Evolutionary conservation across 2,888 invertebrate species (phyloP), one percentile per base, ranked within the genome.

Genomic region (Aplocera efformata): DNA sequence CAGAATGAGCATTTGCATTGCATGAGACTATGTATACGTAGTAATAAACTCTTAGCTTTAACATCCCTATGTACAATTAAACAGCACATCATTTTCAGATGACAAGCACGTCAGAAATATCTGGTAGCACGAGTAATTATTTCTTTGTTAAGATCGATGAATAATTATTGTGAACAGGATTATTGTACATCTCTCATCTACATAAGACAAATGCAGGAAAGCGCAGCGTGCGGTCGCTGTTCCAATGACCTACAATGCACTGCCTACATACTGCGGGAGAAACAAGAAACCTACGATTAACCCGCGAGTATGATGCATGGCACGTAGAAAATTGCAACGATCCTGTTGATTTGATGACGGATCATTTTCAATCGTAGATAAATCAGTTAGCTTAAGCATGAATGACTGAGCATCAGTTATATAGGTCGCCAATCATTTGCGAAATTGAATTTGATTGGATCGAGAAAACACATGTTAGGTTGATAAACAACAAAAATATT

Each of bases 191-290:
- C 40, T 53, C 55, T 62, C 58, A 76, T 76, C 68, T 73, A 70
- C 71, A 73, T 72, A 67, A 70, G 72, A 74, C 73, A 76, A 69
- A 64, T 67, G 73, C 70, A 79, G 67, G 78, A 79, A 81, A 81
- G 79, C 67, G 77, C 69, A 66, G 66, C 68, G 66, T 67, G 67
- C 69, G 52, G 58, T 58, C 63, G 58, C 58, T 64, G 82, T 77
- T 67, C 81, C 70, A 78, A 65, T 84, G 75, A 78, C 84, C 81
- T 63, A 81, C 72, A 64, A 75, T 67, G 60, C 54, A 59, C 50
- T 66, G 58, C 79, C 74, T 68, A 80, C 78, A 79, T 75, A 68
- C 67, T 55, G 60, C 53, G 63, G 42, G 64, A 63, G 68, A 64
- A 66, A 65, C 63, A 66, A 67, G 61, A 66, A 71, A 67, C 68